phyloP scores from a whole-genome alignment of 2,888 invertebrate species.

The Empis stercorea region DNA sequence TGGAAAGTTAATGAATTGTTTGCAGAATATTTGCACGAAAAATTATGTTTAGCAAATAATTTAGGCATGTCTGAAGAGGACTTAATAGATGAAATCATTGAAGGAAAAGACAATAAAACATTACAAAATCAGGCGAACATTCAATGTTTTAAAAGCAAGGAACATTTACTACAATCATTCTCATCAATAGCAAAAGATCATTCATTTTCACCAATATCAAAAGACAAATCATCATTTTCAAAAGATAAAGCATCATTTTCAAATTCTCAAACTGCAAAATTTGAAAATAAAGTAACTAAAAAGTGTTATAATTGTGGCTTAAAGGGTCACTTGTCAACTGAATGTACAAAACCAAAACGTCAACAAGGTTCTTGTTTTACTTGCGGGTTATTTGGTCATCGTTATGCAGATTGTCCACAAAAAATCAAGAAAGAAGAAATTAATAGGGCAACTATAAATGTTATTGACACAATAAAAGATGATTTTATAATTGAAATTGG shows the following conservation, averaged over 20 bases:
- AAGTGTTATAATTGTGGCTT: not conserved
- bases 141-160: not conserved
- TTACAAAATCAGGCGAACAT: slow-evolving; percentile 1
- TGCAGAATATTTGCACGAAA: slow-evolving; percentile 1
- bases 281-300: not conserved
- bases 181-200: not conserved
- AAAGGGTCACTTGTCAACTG: not conserved
- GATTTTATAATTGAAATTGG: not conserved
- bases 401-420: not conserved
- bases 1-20: slow-evolving; percentile 1
- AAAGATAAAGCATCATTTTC: not conserved
- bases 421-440: not conserved
- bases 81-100: slow-evolving; percentile 4
- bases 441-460: not conserved
- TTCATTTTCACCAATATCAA: not conserved
- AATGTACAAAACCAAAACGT: slow-evolving; percentile 1
- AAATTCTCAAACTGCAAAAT: not conserved
- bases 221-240: no score
- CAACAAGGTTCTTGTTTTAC: slow-evolving; percentile 6
- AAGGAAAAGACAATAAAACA: slow-evolving; percentile 1
- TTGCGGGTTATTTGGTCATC: slow-evolving; percentile 1
- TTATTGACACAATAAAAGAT: not conserved
- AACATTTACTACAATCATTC: not conserved
- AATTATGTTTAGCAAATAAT: not conserved
- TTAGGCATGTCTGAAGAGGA: slow-evolving; percentile 1